A percentile compares a stretch with the other conserved stretches of the same genome.
Evolutionary conservation across 2,113 vertebrate species (phyloP).

Genomic region (Oncorhynchus nerka): DNA sequence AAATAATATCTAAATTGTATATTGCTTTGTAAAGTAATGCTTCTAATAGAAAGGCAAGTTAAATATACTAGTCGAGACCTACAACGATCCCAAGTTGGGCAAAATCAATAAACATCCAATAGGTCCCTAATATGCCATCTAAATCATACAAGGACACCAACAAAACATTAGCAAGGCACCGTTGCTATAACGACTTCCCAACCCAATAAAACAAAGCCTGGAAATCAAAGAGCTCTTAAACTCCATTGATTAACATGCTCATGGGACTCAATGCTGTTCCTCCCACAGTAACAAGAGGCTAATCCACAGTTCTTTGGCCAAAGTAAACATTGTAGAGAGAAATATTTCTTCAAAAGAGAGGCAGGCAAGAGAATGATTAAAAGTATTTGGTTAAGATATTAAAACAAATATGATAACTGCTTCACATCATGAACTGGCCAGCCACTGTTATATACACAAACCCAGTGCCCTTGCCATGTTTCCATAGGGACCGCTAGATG

Average conservation of each 20-base stretch:
- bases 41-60: constrained; percentile 23
- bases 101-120: no score
- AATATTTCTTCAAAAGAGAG: constrained; percentile 13
- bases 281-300: constrained; percentile 7
- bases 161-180: no score
- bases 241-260: constrained; percentile 9
- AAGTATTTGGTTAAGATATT: constrained; percentile 34
- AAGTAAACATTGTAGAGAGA: constrained; percentile 31
- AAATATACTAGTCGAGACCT: no score
- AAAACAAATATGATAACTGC: constrained; percentile 53
- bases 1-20: not conserved
- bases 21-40: not conserved
- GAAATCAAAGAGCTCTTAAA: constrained; percentile 32
- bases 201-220: constrained; percentile 24
- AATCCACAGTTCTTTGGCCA: constrained; percentile 31
- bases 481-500: constrained; percentile 53
- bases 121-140: no score
- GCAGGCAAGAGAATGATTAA: constrained; percentile 12
- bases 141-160: no score
- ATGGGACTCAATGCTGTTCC: not conserved
- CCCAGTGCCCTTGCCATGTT: constrained; percentile 53
- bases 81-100: no score
- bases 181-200: constrained; percentile 48
- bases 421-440: constrained; percentile 23
- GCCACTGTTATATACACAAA: constrained; percentile 45